Evolutionary conservation across 1,140 invertebrate species (phyloP).

Genomic region (Drosophila parvula): DNA sequence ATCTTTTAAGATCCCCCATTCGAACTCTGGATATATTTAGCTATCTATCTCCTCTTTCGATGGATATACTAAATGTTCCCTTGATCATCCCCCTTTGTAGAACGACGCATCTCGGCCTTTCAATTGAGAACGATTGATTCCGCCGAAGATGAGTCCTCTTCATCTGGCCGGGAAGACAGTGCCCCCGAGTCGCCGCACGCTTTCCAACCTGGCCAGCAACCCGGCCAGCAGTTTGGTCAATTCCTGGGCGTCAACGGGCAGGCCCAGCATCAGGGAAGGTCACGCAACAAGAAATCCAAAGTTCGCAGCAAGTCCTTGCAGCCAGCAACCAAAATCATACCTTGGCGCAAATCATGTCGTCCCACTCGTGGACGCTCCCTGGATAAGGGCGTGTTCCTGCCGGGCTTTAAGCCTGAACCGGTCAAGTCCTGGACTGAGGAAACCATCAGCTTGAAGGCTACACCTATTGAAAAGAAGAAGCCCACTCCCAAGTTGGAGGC

Average conservation of each 20-base stretch:
- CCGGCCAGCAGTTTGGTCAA: conserved; percentile 72
- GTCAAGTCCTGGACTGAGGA: conserved; percentile 86
- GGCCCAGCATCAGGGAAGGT: conserved; percentile 71
- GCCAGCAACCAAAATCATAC: conserved; percentile 75
- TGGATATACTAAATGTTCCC: conserved; percentile 36
- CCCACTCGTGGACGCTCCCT: conserved; percentile 78
- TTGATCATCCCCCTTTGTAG: conserved; percentile 45
- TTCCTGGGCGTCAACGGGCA: conserved; percentile 72
- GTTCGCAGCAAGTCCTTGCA: conserved; percentile 76
- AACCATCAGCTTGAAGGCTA: conserved; percentile 86
- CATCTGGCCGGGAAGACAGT: conserved; percentile 80
- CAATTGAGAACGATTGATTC: conserved; percentile 83
- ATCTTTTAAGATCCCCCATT: neutral
- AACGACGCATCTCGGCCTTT: conserved; percentile 83
- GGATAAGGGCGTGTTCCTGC: conserved; percentile 73
- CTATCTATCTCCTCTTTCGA: neutral
- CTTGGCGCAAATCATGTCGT: conserved; percentile 78
- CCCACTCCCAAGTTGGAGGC: conserved; percentile 81
- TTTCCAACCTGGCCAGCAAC: conserved; percentile 56
- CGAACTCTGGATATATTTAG: conserved; percentile 40
- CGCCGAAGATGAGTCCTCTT: conserved; percentile 82
- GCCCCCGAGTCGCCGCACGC: conserved; percentile 71
- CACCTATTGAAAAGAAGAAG: conserved; percentile 81
- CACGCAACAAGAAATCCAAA: conserved; percentile 72
- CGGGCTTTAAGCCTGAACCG: conserved; percentile 78